These are phyloP conservation scores for Apomyelois bistriatella DNA, from an alignment of 2,888 invertebrate species.

Conservation along the genomic window DNA sequence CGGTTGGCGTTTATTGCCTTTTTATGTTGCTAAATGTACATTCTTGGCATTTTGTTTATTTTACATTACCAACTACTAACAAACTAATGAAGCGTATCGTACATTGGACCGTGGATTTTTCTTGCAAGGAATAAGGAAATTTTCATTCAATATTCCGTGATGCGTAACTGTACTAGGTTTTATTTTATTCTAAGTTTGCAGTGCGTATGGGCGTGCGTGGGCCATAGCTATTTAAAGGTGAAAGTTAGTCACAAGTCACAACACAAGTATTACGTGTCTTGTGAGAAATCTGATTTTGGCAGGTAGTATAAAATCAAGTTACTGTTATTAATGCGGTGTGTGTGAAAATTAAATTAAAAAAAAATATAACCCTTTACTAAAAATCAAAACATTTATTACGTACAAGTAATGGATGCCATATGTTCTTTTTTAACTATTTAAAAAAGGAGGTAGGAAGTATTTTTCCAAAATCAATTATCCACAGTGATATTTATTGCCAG, in stretches of 20 bases:
- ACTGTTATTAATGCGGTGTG: too few species aligned
- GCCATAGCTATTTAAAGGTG: slow-evolving; percentile 37
- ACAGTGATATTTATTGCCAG: too few species aligned
- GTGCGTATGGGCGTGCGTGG: slow-evolving; percentile 31
- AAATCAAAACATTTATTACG: too few species aligned
- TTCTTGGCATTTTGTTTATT: not conserved
- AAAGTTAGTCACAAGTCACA: slow-evolving; percentile 43
- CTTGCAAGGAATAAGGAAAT: slow-evolving; percentile 15
- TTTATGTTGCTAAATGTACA: slow-evolving; percentile 8
- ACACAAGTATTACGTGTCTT: slow-evolving; percentile 16
- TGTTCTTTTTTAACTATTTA: too few species aligned
- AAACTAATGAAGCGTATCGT: not conserved
- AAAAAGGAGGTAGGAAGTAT: too few species aligned
- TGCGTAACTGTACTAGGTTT: slow-evolving; percentile 13
- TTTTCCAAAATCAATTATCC: too few species aligned
- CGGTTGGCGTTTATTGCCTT: slow-evolving; percentile 17
- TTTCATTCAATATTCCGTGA: not conserved
- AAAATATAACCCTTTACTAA: too few species aligned
- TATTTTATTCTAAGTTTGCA: slow-evolving; percentile 11
- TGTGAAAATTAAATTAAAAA: too few species aligned
- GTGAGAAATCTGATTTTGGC: not conserved
- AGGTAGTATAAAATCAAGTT: not conserved
- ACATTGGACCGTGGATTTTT: not conserved
- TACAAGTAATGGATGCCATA: too few species aligned
- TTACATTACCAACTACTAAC: not conserved